A percentile compares a stretch with the other conserved stretches of the same genome.
Evolutionary conservation across 2,113 vertebrate species (phyloP).

Genomic region (Noturus placidus): DNA sequence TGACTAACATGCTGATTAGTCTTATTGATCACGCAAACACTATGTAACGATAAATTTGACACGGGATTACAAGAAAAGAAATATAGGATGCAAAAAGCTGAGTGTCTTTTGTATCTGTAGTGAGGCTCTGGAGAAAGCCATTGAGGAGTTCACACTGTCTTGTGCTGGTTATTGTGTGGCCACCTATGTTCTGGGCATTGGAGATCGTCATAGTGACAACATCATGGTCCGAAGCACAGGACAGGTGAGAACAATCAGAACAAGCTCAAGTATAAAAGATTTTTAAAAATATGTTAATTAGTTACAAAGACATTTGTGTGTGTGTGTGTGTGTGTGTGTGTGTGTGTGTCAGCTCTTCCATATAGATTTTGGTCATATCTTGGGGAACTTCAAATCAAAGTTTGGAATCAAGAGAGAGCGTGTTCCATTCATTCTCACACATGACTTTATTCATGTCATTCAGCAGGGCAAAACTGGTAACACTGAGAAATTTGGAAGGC

Average conservation of each 20-base stretch:
- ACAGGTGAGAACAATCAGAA: constrained; percentile 79
- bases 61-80: not conserved
- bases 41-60: too few species aligned
- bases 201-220: constrained; percentile 97
- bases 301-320: not conserved
- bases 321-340: not conserved
- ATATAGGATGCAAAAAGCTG: not conserved
- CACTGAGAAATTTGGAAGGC: constrained; percentile 94
- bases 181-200: constrained; percentile 96
- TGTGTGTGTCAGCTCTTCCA: constrained; percentile 85
- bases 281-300: not conserved
- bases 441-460: constrained; percentile 99
- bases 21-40: not conserved
- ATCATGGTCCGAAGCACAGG: constrained; percentile 99
- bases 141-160: constrained; percentile 96
- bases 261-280: not conserved
- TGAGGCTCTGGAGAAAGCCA: constrained; percentile 92
- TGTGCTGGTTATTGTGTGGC: constrained; percentile 99
- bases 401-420: constrained; percentile 99
- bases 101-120: constrained; percentile 63
- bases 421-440: constrained; percentile 97
- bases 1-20: not conserved
- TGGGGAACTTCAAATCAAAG: constrained; percentile 99
- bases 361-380: constrained; percentile 98
- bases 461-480: constrained; percentile 97